Evolutionary conservation across 1,140 invertebrate genomes (phyloP).

Genomic region (Thaumatotibia leucotreta): DNA sequence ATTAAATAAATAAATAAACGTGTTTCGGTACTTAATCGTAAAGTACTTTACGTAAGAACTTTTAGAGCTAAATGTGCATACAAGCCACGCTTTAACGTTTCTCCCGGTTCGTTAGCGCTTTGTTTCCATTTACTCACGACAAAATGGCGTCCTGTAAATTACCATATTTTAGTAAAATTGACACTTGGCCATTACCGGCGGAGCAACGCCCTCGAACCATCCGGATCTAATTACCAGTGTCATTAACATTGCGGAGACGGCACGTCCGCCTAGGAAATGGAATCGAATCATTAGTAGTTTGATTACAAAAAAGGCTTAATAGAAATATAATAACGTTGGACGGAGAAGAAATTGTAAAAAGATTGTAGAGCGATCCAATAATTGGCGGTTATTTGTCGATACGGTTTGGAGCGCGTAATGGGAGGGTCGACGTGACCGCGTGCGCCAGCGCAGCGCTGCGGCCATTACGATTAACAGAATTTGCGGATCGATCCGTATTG

Average conservation of each 20-base stretch:
- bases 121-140: constrained; percentile 17
- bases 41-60: no score
- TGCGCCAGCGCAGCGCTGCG: constrained; percentile 21
- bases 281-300: constrained; percentile 76
- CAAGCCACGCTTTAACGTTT: background rate
- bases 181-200: constrained; percentile 58
- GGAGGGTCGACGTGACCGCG: constrained; percentile 61
- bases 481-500: constrained; percentile 26
- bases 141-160: constrained; percentile 50
- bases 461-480: constrained; percentile 47
- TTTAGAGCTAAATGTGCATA: background rate
- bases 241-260: constrained; percentile 69
- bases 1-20: background rate
- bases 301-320: constrained; percentile 77
- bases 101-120: constrained; percentile 1
- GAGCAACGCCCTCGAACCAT: constrained; percentile 68
- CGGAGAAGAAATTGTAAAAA: constrained; percentile 75
- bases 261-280: constrained; percentile 75
- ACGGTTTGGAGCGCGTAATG: constrained; percentile 72
- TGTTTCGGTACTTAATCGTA: background rate
- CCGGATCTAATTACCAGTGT: constrained; percentile 74
- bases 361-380: constrained; percentile 74
- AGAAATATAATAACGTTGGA: constrained; percentile 73
- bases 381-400: constrained; percentile 75
- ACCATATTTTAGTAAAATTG: constrained; percentile 69